These are phyloP conservation scores for Drosophila subquinaria DNA, from an alignment of 2,888 invertebrate genomes.

Conservation along the genomic window DNA sequence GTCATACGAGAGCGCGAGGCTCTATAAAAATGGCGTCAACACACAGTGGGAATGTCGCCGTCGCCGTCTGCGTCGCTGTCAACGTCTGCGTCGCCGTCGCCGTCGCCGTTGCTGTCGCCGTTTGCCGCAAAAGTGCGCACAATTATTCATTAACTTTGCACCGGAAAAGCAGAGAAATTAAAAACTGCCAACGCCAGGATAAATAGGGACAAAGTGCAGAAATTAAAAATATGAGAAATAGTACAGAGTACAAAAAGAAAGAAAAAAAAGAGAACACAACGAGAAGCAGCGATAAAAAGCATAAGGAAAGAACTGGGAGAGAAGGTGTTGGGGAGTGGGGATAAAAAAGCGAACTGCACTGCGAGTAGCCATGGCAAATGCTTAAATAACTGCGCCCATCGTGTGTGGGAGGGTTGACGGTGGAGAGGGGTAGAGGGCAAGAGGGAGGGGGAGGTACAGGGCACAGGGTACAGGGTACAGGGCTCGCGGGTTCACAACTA, in stretches of 20 bases:
- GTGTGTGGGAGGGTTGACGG: not conserved
- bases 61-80: conserved; percentile 3
- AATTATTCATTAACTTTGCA: conserved; percentile 85
- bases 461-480: not conserved
- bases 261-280: conserved; percentile 26
- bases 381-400: conserved; percentile 53
- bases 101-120: conserved; percentile 55
- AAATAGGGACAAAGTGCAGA: conserved; percentile 82
- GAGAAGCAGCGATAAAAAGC: conserved; percentile 20
- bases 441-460: not conserved
- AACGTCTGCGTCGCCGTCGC: conserved; percentile 29
- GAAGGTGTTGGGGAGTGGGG: not conserved
- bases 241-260: conserved; percentile 52
- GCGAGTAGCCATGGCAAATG: conserved; percentile 57
- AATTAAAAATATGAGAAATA: conserved; percentile 82
- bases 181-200: conserved; percentile 84
- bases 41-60: conserved; percentile 64
- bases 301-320: conserved; percentile 9
- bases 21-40: conserved; percentile 69
- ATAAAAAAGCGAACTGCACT: conserved; percentile 21
- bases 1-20: conserved; percentile 42
- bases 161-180: conserved; percentile 84
- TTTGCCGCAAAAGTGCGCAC: conserved; percentile 82
- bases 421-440: not conserved
- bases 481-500: conserved; percentile 74